Conservation (phyloP, 2,113 vertebrate genomes). For the Crotalus viridis region DNA sequence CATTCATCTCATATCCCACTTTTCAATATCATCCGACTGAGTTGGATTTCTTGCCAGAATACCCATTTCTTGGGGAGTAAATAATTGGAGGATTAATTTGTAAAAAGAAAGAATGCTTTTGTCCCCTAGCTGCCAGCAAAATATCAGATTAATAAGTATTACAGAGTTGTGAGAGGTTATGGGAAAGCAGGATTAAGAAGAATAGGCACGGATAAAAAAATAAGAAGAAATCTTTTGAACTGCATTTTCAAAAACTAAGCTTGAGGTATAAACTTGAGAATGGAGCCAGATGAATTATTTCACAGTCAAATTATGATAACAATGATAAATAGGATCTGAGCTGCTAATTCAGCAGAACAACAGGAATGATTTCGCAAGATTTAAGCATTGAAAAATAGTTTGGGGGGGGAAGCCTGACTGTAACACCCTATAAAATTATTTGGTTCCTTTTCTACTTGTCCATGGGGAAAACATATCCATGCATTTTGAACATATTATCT, state of each 20-base stretch:
- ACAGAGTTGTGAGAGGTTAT: neutral
- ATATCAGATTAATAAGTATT: neutral
- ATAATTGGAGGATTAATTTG: neutral
- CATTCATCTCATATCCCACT: neutral
- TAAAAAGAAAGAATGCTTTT: neutral
- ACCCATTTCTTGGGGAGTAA: neutral
- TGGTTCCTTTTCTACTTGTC: neutral
- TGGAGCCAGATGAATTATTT: neutral
- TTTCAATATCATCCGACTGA: neutral
- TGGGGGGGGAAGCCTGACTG: neutral
- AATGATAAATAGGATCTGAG: conserved; percentile 3
- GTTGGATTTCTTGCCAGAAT: neutral
- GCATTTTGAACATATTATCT: neutral
- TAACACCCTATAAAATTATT: neutral
- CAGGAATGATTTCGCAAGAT: neutral
- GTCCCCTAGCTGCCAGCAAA: neutral
- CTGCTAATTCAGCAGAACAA: neutral
- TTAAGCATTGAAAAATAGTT: neutral
- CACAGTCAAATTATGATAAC: neutral
- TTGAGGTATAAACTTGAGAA: neutral
- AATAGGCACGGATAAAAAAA: neutral
- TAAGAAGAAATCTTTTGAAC: neutral
- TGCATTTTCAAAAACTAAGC: conserved; percentile 6
- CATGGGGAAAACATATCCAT: neutral
- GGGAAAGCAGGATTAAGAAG: neutral